These are phyloP conservation scores for Mystacornis crossleyi DNA, from an alignment of 2,113 vertebrate species.

Conservation along the genomic window DNA sequence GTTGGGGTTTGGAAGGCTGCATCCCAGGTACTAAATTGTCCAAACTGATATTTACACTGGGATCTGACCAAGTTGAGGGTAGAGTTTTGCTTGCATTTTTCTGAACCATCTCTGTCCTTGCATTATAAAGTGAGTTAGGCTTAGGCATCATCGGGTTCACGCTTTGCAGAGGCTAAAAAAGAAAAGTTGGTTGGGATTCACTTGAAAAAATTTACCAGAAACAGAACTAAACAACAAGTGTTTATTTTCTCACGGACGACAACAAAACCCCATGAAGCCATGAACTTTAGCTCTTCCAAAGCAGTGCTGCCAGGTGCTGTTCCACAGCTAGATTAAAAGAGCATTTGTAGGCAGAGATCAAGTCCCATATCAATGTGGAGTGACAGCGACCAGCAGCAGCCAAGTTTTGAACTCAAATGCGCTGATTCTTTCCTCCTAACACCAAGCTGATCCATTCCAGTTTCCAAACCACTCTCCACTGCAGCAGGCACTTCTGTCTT, in stretches of 20 bases:
- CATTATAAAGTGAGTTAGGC: slow-evolving; percentile 76
- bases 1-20: slow-evolving; percentile 89
- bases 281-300: not conserved
- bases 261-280: not conserved
- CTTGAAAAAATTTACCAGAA: not conserved
- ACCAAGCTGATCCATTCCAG: not conserved
- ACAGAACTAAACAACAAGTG: not conserved
- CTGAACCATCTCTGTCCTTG: slow-evolving; percentile 83
- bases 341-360: not conserved
- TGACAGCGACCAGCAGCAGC: not conserved
- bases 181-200: slow-evolving; percentile 3
- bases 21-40: slow-evolving; percentile 94
- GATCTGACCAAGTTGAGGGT: slow-evolving; percentile 95
- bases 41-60: slow-evolving; percentile 94
- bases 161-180: slow-evolving; percentile 82
- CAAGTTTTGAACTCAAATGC: not conserved
- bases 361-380: not conserved
- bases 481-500: not conserved
- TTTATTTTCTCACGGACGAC: not conserved
- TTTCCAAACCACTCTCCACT: not conserved
- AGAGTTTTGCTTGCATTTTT: slow-evolving; percentile 85
- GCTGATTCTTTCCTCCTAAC: not conserved
- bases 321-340: not conserved
- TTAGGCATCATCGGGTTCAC: slow-evolving; percentile 82
- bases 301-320: not conserved